Evolutionary conservation across 2,888 invertebrate species (phyloP).

Genomic region (Micropterix aruncella): DNA sequence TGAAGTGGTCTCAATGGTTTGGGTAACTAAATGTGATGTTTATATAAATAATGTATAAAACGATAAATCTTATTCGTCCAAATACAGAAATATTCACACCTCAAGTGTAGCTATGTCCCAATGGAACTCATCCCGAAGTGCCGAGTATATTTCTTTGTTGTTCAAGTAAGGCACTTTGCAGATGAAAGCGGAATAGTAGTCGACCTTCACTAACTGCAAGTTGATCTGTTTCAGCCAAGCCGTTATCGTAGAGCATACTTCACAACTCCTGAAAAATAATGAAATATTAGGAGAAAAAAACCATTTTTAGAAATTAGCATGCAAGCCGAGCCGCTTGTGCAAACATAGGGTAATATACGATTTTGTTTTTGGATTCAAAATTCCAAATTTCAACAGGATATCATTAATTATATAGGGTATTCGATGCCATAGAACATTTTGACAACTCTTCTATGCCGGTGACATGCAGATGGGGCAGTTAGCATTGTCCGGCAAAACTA

Average conservation of each 20-base stretch:
- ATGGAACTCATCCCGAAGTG: slow-evolving; percentile 33
- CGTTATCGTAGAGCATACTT: slow-evolving; percentile 31
- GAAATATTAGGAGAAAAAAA: too few relatives aligned
- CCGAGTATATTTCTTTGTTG: slow-evolving; percentile 23
- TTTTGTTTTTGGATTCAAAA: too few relatives aligned
- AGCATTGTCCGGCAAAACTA: too few relatives aligned
- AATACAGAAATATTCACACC: slow-evolving; percentile 17
- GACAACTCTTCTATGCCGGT: too few relatives aligned
- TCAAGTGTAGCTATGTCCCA: slow-evolving; percentile 42
- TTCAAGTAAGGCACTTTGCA: slow-evolving; percentile 30
- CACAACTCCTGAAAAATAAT: slow-evolving; percentile 23
- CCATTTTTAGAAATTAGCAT: too few relatives aligned
- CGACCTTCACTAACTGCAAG: slow-evolving; percentile 38
- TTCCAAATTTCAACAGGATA: too few relatives aligned
- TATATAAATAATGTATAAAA: not conserved
- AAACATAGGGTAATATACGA: too few relatives aligned
- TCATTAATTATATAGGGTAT: too few relatives aligned
- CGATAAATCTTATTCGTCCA: too few relatives aligned
- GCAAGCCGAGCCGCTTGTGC: too few relatives aligned
- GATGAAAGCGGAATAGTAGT: slow-evolving; percentile 34
- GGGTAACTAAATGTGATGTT: not conserved
- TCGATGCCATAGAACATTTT: too few relatives aligned
- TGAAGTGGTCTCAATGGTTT: not conserved
- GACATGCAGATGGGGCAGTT: too few relatives aligned
- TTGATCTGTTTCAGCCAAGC: slow-evolving; percentile 39